Percentiles rank a stretch among this genome's conserved stretches.
Conservation (phyloP, 64 coral and sea anemone genomes). For the Dendronephthya gigantea region DNA sequence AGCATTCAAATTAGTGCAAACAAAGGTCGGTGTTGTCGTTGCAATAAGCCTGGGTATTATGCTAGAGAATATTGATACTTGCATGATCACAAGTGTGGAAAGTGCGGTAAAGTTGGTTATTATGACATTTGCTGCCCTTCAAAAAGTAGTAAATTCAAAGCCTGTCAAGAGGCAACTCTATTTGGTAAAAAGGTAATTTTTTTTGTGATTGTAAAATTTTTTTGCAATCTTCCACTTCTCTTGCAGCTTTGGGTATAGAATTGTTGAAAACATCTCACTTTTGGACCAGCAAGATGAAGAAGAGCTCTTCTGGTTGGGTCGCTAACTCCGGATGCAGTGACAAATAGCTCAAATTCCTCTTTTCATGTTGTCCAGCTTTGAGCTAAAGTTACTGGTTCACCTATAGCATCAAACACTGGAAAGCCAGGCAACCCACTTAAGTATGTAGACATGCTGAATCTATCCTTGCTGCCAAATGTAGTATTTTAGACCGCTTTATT, state of each 20-base stretch:
- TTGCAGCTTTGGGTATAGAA: no score
- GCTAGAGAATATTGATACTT: conserved; percentile 14
- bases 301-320: conserved; percentile 20
- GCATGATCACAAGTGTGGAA: conserved; percentile 14
- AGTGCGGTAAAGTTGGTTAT: conserved; percentile 10
- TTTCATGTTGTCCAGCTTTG: conserved; percentile 44
- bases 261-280: no score
- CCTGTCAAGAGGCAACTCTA: no score
- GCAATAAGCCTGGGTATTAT: neutral
- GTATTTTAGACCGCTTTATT: no score
- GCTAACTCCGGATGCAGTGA: conserved; percentile 33
- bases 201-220: no score
- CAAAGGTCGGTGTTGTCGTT: neutral
- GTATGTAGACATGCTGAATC: conserved; percentile 30
- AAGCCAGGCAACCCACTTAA: conserved; percentile 41
- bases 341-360: conserved; percentile 46
- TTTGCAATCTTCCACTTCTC: no score
- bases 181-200: no score
- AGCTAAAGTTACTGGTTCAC: conserved; percentile 29
- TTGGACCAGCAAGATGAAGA: no score
- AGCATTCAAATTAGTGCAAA: neutral
- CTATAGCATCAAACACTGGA: conserved; percentile 35
- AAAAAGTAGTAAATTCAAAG: neutral
- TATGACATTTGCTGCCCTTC: conserved; percentile 27
- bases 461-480: no score